These are phyloP conservation scores for Drosophila rhopaloa DNA, from an alignment of 1,140 invertebrate species.

Conservation along the genomic window DNA sequence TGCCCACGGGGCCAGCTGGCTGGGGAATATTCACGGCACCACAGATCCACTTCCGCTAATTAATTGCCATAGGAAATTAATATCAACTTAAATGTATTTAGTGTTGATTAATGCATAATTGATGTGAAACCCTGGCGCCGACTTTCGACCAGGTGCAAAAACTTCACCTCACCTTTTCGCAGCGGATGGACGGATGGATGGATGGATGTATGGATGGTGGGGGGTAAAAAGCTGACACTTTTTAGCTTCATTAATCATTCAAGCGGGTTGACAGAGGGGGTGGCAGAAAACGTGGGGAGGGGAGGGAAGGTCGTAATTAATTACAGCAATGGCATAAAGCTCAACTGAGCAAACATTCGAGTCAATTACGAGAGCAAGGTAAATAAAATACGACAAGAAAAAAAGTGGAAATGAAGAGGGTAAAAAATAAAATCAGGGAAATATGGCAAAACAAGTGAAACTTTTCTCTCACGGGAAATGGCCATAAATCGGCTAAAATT, in stretches of 20 bases:
- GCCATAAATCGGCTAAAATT: conserved; percentile 1
- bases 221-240: conserved; percentile 50
- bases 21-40: conserved; percentile 1
- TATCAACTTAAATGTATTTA: conserved; percentile 66
- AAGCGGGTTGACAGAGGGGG: conserved; percentile 23
- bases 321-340: conserved; percentile 56
- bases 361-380: conserved; percentile 45
- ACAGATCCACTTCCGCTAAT: conserved; percentile 48
- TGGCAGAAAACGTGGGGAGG: not conserved
- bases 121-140: conserved; percentile 26
- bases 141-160: conserved; percentile 40
- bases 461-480: conserved; percentile 5
- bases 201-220: not conserved
- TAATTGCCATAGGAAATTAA: conserved; percentile 58
- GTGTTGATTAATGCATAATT: conserved; percentile 65
- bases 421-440: not conserved
- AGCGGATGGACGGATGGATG: not conserved
- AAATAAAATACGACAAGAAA: conserved; percentile 12
- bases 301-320: conserved; percentile 37
- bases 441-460: not conserved
- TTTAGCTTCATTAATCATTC: conserved; percentile 64
- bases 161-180: conserved; percentile 37
- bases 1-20: not conserved
- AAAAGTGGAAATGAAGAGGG: not conserved
- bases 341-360: conserved; percentile 54